Conservation (phyloP, 2,113 vertebrate species). For the Aspiorhynchus laticeps region DNA sequence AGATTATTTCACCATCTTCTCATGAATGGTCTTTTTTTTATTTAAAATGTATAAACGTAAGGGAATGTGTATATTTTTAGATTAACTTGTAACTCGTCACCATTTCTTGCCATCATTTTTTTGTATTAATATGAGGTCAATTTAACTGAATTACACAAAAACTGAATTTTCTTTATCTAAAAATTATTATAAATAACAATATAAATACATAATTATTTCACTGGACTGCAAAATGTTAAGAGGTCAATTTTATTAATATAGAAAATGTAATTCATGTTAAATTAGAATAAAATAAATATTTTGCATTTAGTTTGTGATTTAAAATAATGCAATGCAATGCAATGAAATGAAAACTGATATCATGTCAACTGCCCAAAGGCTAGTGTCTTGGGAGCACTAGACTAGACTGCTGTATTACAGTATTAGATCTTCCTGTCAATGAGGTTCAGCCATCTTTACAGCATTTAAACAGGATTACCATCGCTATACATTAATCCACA, state of each 20-base stretch:
- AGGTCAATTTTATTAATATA: background rate
- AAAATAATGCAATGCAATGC: too few species aligned
- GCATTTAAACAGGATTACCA: constrained; percentile 5
- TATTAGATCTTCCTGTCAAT: background rate
- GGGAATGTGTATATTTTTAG: background rate
- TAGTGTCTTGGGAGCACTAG: background rate
- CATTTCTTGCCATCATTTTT: background rate
- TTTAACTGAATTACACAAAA: background rate
- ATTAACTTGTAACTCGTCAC: background rate
- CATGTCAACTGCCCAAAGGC: background rate
- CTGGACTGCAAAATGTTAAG: too few species aligned
- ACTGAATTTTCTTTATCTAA: too few species aligned
- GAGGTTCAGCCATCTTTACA: background rate
- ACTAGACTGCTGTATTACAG: background rate
- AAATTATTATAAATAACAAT: too few species aligned
- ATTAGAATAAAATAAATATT: background rate
- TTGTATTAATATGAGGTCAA: background rate
- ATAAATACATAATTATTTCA: too few species aligned
- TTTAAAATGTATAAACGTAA: background rate
- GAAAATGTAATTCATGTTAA: background rate
- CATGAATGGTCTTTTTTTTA: background rate
- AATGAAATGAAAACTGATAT: background rate
- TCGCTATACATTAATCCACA: constrained; percentile 14
- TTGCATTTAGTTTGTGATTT: too few species aligned
- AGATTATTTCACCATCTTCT: background rate